Percentiles rank a stretch among this genome's conserved stretches.
Evolutionary conservation across 1,140 invertebrate genomes (phyloP).

Genomic region (Rhagoletis zephyria): DNA sequence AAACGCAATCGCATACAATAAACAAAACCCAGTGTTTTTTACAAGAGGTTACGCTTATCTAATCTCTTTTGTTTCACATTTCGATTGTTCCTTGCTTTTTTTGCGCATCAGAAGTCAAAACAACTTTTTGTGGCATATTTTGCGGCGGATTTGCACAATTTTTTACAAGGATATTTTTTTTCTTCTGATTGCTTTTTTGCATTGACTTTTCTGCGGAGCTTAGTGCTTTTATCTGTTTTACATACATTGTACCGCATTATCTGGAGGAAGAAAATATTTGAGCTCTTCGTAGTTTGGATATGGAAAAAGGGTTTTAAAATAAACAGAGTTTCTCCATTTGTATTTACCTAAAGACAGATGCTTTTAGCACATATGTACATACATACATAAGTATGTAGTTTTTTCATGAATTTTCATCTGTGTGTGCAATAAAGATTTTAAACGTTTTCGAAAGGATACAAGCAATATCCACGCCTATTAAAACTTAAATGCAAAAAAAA

Average conservation of each 20-base stretch:
- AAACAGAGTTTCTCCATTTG: no score
- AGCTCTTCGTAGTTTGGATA: not conserved
- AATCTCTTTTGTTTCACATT: not conserved
- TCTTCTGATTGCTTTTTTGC: not conserved
- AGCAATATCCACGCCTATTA: no score
- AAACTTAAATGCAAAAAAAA: no score
- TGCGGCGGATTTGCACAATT: not conserved
- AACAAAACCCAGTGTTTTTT: not conserved
- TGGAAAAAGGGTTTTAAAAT: not conserved
- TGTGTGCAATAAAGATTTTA: no score
- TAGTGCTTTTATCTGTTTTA: not conserved
- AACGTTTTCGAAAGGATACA: no score
- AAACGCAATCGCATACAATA: not conserved
- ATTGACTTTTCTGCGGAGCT: not conserved
- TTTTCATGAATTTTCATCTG: no score
- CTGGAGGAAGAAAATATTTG: not conserved
- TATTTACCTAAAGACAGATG: no score
- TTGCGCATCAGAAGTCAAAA: not conserved
- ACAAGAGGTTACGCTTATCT: not conserved
- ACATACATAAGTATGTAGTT: not conserved
- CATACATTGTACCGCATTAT: not conserved
- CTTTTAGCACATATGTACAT: not conserved
- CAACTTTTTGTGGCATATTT: constrained; percentile 4
- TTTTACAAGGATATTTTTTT: not conserved
- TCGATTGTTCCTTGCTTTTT: not conserved